A percentile compares a stretch with the other conserved stretches of the same genome.
Evolutionary conservation across 2,888 invertebrate genomes (phyloP).

Genomic region (Platycheirus rosarum): DNA sequence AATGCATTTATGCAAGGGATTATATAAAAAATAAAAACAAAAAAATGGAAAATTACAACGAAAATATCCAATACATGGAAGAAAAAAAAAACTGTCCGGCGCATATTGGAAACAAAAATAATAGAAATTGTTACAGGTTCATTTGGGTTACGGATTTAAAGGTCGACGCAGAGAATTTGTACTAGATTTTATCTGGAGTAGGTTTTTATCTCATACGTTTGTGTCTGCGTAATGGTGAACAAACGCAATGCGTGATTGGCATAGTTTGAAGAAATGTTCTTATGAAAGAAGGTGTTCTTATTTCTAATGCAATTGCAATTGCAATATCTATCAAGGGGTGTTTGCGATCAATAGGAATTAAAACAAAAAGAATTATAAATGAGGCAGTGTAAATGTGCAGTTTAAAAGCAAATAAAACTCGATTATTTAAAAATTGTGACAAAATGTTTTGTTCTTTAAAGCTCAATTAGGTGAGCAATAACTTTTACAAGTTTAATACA

Average conservation of each 20-base stretch:
- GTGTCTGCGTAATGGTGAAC: not conserved
- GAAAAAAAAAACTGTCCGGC: conserved; percentile 28
- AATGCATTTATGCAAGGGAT: conserved; percentile 63
- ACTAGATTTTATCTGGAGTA: conserved; percentile 44
- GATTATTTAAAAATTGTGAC: too few species aligned
- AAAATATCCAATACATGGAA: conserved; percentile 22
- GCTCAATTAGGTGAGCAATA: too few species aligned
- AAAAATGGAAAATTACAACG: not conserved
- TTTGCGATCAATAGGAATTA: too few species aligned
- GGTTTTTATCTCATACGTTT: conserved; percentile 6
- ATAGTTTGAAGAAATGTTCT: not conserved
- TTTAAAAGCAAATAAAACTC: too few species aligned
- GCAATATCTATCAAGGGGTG: too few species aligned
- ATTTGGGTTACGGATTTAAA: conserved; percentile 67
- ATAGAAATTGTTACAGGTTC: conserved; percentile 52
- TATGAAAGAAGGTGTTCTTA: not conserved
- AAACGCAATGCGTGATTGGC: not conserved
- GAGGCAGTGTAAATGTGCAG: too few species aligned
- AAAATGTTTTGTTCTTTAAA: too few species aligned
- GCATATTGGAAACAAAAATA: conserved; percentile 2
- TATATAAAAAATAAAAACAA: conserved; percentile 41
- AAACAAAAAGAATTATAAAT: too few species aligned
- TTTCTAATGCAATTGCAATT: too few species aligned
- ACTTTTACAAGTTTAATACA: too few species aligned
- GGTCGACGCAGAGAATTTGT: conserved; percentile 53